Base-by-base conservation (phyloP, 2,888 invertebrate genomes). In the Oscheius sp. region DNA sequence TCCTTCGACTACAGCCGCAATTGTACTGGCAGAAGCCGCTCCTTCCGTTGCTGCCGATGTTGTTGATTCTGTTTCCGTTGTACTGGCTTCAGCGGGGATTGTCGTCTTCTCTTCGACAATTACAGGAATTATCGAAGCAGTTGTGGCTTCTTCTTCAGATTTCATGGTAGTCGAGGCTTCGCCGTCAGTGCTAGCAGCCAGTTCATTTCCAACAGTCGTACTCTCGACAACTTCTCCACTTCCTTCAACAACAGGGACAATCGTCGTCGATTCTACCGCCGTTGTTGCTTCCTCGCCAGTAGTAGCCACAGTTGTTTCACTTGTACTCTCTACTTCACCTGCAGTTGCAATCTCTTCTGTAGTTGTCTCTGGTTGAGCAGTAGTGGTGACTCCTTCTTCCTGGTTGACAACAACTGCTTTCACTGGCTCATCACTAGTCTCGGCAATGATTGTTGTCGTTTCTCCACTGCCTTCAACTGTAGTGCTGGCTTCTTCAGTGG, bases 381-480 rank as follows among this genome's bases (percentile, higher is more conserved):
- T 29, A 0, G 45, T 59, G 21, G 69, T 53, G 35, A 74, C 27
- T 23, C 73, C 75, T 53, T 78, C 78, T 52, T 69, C 69, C 23
- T 75, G 73, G 49, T 49, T 49, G 16, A 21, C 49, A 43, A 61
- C 72, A 41, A 69, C 73, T 56, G 76, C 55, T 5, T 66, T 71
- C 3, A 49, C 49, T 35, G 64, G 18, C 18, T n/a, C 27, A 46
- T 49, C 21, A 13, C 61, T 58, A n/a, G 63, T 61, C 3, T 70
- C 73, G 23, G 73, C 69, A 18, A 75, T 23, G 13, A 35, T 18
- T 2, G 58, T 16, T 27, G 58, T 58, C 13, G 74, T 64, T 45
- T 68, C 69, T 69, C 76, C 78, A 25, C 74, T 74, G 23, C 59
- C 76, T 35, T 76, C 76, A 0, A 69, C 21, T 25, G 70, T 23